These are phyloP conservation scores for Microtus oregoni DNA, from an alignment of 2,113 vertebrate genomes.

Conservation along the genomic window DNA sequence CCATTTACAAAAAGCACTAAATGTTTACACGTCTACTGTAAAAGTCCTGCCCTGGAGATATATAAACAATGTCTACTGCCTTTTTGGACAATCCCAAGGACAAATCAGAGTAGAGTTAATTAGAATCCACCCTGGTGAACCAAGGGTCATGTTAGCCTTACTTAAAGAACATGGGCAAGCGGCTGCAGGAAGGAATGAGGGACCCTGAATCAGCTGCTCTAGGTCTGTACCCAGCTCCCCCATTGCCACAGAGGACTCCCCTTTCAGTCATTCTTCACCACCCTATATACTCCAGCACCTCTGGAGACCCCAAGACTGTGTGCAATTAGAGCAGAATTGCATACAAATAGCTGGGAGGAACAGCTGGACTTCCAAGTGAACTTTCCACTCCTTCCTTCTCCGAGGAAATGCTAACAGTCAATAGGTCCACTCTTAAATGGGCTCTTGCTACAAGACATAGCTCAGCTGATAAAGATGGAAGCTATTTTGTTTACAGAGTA, in stretches of 20 bases:
- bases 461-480: not conserved
- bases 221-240: not conserved
- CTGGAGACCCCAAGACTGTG: not conserved
- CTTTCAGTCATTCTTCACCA: not conserved
- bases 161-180: not conserved
- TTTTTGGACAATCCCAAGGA: not conserved
- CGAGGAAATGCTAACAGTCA: not conserved
- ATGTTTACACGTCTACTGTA: not conserved
- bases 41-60: not conserved
- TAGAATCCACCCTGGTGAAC: too few species aligned
- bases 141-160: not conserved
- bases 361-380: not conserved
- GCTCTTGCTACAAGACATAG: too few species aligned
- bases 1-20: constrained; percentile 42
- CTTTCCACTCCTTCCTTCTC: not conserved
- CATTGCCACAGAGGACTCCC: not conserved
- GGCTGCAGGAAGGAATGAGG: not conserved
- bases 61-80: not conserved
- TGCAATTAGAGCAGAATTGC: not conserved
- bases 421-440: not conserved
- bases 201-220: not conserved
- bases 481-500: not conserved
- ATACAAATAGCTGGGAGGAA: not conserved
- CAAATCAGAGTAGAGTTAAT: not conserved
- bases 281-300: not conserved